These are phyloP conservation scores for Trachelipus rathkii DNA, from an alignment of 1,140 invertebrate genomes.

Conservation along the genomic window DNA sequence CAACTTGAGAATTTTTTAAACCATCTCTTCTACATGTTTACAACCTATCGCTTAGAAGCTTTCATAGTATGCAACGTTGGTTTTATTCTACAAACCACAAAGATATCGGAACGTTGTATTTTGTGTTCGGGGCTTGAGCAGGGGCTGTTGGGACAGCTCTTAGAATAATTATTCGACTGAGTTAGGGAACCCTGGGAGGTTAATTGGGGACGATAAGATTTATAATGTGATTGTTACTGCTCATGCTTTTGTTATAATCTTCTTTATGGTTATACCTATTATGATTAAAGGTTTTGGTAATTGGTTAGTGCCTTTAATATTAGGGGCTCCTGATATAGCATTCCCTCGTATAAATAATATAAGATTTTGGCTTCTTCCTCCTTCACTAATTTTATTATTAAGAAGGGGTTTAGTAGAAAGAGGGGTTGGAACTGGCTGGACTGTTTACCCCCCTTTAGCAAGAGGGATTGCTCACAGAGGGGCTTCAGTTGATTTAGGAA, in stretches of 20 bases:
- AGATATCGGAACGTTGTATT: conserved; percentile 70
- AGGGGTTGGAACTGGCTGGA: conserved; percentile 58
- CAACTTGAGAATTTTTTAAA: too few relatives aligned
- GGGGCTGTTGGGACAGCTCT: conserved; percentile 62
- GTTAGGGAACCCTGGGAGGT: conserved; percentile 58
- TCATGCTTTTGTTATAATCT: too few relatives aligned
- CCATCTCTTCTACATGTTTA: too few relatives aligned
- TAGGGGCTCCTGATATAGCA: conserved; percentile 67
- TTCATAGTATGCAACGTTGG: conserved; percentile 36
- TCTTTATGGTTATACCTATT: too few relatives aligned
- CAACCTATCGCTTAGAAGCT: conserved; percentile 35
- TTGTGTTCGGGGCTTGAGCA: conserved; percentile 64
- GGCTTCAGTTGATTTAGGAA: conserved; percentile 46
- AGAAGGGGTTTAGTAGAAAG: conserved; percentile 57
- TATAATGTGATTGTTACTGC: conserved; percentile 69
- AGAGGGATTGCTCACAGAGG: conserved; percentile 44
- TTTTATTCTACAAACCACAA: conserved; percentile 70
- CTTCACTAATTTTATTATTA: conserved; percentile 59
- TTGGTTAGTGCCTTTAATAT: conserved; percentile 67
- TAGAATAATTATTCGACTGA: conserved; percentile 65
- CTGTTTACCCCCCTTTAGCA: conserved; percentile 52
- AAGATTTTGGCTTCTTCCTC: conserved; percentile 67
- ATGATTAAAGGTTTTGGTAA: too few relatives aligned
- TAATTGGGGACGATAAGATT: conserved; percentile 64
- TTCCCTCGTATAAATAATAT: conserved; percentile 74